Percentiles rank a stretch among this genome's conserved stretches.
phyloP scores from a whole-genome alignment of 2,113 vertebrate species.

The Nipponia nippon region DNA sequence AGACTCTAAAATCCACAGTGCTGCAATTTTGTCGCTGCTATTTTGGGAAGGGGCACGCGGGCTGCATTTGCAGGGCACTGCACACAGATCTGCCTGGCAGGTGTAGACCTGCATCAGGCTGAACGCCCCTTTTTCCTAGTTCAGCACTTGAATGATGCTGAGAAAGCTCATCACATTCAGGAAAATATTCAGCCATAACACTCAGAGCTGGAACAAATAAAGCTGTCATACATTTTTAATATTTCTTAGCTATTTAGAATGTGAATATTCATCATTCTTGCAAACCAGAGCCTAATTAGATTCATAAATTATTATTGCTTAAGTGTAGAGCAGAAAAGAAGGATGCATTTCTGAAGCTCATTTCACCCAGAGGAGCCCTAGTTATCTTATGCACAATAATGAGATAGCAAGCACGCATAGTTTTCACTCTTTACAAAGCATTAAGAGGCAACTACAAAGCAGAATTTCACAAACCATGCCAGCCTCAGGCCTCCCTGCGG shows the following conservation, averaged over 20 bases:
- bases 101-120: no score
- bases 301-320: conserved; percentile 23
- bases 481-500: background rate
- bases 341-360: background rate
- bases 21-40: background rate
- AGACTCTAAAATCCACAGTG: background rate
- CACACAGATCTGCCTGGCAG: background rate
- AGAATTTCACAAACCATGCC: background rate
- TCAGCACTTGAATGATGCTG: background rate
- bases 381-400: fast-evolving
- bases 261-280: conserved; percentile 34
- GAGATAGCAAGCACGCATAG: background rate
- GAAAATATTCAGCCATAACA: background rate
- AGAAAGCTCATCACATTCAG: background rate
- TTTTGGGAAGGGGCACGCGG: fast-evolving
- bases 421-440: background rate
- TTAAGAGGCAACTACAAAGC: background rate
- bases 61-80: background rate
- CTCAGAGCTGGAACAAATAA: conserved; percentile 4
- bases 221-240: conserved; percentile 19
- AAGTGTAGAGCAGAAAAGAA: background rate
- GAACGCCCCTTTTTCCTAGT: background rate
- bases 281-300: conserved; percentile 37
- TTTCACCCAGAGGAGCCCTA: background rate
- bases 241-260: conserved; percentile 19